phyloP scores from a whole-genome alignment of 2,888 invertebrate genomes.

The Papilio elwesi region DNA sequence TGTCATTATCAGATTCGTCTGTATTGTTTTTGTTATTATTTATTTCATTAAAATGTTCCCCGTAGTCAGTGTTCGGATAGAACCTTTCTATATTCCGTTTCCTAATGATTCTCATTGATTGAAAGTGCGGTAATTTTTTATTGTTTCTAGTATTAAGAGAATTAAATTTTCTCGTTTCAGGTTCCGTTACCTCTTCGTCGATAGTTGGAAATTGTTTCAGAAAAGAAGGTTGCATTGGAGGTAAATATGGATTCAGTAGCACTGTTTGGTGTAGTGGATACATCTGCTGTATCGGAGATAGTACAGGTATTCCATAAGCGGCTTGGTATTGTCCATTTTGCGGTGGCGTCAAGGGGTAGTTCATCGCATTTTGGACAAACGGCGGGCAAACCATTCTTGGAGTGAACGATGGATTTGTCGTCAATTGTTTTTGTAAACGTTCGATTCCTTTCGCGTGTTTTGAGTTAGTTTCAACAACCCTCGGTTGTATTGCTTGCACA shows the following conservation, averaged over 20 bases:
- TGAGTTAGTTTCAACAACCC: constrained; percentile 77
- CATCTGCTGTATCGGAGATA: constrained; percentile 78
- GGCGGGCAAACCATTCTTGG: constrained; percentile 79
- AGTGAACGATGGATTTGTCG: constrained; percentile 79
- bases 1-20: constrained; percentile 56
- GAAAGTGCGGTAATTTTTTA: constrained; percentile 71
- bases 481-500: constrained; percentile 81
- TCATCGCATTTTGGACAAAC: constrained; percentile 70
- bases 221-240: constrained; percentile 73
- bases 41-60: constrained; percentile 78
- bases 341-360: constrained; percentile 60
- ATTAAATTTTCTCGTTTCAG: constrained; percentile 71
- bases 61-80: constrained; percentile 79
- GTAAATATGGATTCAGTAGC: constrained; percentile 72
- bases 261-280: constrained; percentile 77
- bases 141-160: constrained; percentile 74
- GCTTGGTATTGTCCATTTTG: constrained; percentile 59
- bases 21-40: constrained; percentile 70
- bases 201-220: constrained; percentile 75
- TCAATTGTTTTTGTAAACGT: constrained; percentile 75
- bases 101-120: constrained; percentile 77
- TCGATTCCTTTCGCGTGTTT: constrained; percentile 71
- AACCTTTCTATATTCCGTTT: constrained; percentile 80
- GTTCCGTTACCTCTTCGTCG: constrained; percentile 67
- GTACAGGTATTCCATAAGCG: constrained; percentile 68